phyloP scores from a whole-genome alignment of 2,888 invertebrate genomes.

The Schrankia costaestrigalis region DNA sequence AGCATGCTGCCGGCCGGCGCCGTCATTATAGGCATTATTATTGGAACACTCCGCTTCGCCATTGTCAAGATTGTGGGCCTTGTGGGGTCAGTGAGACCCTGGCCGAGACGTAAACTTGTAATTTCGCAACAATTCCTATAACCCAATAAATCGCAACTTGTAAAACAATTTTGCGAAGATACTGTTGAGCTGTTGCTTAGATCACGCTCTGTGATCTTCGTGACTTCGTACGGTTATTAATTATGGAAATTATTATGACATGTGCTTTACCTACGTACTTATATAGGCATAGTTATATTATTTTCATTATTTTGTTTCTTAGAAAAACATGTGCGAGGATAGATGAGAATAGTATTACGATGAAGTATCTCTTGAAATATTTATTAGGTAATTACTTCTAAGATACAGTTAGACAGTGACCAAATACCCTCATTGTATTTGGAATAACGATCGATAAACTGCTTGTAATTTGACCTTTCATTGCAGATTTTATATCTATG shows the following conservation, averaged over 20 bases:
- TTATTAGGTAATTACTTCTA: no score
- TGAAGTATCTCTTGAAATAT: no score
- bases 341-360: no score
- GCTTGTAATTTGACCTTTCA: no score
- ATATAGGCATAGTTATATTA: constrained; percentile 11
- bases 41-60: constrained; percentile 67
- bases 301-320: constrained; percentile 17
- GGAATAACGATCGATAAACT: no score
- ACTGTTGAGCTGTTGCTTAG: constrained; percentile 41
- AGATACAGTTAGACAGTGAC: no score
- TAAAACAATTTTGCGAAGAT: constrained; percentile 68
- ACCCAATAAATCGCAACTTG: constrained; percentile 71
- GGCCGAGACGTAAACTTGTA: constrained; percentile 62
- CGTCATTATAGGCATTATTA: constrained; percentile 76
- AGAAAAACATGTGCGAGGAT: no score
- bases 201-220: constrained; percentile 67
- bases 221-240: constrained; percentile 68
- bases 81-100: constrained; percentile 72
- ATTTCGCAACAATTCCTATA: constrained; percentile 73
- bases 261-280: constrained; percentile 33
- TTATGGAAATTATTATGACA: no score
- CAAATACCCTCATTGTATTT: no score
- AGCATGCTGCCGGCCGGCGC: constrained; percentile 72
- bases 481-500: no score
- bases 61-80: constrained; percentile 81